Conservation (phyloP, 2,797 vertebrate genomes). For the Arrhamphus sclerolepis region DNA sequence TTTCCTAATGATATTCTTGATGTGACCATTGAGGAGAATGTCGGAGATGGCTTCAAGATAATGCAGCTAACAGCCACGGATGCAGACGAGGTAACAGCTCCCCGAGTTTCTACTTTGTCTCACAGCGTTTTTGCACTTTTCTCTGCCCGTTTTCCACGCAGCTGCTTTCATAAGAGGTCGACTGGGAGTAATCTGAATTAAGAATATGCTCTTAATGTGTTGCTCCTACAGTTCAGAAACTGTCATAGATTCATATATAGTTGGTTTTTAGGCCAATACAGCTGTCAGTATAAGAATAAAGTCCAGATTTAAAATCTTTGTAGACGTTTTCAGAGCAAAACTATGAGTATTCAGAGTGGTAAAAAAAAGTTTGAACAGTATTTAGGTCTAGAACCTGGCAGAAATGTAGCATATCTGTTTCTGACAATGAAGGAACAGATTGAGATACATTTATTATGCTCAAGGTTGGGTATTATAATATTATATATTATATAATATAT, state of each 20-base stretch:
- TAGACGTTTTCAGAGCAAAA: too few relatives aligned
- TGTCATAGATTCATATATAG: constrained; percentile 5
- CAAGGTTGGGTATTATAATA: too few relatives aligned
- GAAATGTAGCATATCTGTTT: too few relatives aligned
- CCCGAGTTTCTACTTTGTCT: constrained; percentile 53
- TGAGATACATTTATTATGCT: too few relatives aligned
- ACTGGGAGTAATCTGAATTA: constrained; percentile 46
- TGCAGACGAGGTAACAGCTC: constrained; percentile 89
- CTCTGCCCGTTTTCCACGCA: constrained; percentile 52
- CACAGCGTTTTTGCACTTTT: constrained; percentile 46
- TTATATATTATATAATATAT: too few relatives aligned
- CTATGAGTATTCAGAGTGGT: too few relatives aligned
- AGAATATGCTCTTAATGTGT: constrained; percentile 32
- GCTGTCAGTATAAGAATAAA: constrained; percentile 24
- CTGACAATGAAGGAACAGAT: too few relatives aligned
- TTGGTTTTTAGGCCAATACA: constrained; percentile 17
- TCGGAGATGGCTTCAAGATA: constrained; percentile 94
- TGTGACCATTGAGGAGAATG: constrained; percentile 94
- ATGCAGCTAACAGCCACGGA: constrained; percentile 96
- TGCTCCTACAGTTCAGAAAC: constrained; percentile 28
- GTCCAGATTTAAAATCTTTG: not conserved
- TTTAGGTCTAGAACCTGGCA: too few relatives aligned
- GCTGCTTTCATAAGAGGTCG: constrained; percentile 37
- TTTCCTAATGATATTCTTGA: constrained; percentile 95
- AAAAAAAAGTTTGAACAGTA: too few relatives aligned